Percentiles rank a stretch among this genome's conserved stretches.
Evolutionary conservation across 1,140 invertebrate species (phyloP).

Genomic region (Acromyrmex echinatior): DNA sequence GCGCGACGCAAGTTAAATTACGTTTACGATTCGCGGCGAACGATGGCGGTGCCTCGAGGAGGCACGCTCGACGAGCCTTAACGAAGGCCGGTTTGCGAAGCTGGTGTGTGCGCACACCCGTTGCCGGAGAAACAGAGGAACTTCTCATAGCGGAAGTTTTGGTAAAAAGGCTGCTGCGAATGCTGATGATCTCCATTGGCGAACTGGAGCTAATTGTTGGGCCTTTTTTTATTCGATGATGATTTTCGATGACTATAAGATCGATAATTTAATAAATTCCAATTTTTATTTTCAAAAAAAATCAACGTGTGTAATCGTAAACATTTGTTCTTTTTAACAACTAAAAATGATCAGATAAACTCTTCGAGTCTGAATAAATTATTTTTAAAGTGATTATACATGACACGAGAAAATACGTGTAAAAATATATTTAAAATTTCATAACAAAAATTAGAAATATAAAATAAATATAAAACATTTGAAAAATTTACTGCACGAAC

Average conservation of each 20-base stretch:
- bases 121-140: constrained; percentile 26
- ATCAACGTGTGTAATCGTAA: neutral
- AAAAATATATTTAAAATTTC: neutral
- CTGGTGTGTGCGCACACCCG: neutral
- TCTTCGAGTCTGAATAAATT: neutral
- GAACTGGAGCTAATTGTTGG: constrained; percentile 41
- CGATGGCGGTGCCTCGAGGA: constrained; percentile 46
- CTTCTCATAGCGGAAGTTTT: constrained; percentile 53
- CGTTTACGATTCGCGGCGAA: constrained; percentile 65
- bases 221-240: neutral
- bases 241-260: too few species aligned
- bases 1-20: constrained; percentile 68
- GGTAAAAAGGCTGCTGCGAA: constrained; percentile 44
- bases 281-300: neutral
- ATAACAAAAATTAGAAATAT: constrained; percentile 13
- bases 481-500: neutral
- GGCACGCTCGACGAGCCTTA: constrained; percentile 51
- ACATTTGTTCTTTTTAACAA: neutral
- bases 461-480: constrained; percentile 4
- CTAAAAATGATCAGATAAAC: neutral
- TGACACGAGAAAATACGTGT: neutral
- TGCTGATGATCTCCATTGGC: constrained; percentile 33
- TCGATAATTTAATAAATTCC: neutral
- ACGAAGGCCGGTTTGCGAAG: constrained; percentile 53
- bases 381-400: constrained; percentile 1